Base-by-base conservation (phyloP, 2,113 vertebrate genomes). In the Myrmophylax atrothorax region DNA sequence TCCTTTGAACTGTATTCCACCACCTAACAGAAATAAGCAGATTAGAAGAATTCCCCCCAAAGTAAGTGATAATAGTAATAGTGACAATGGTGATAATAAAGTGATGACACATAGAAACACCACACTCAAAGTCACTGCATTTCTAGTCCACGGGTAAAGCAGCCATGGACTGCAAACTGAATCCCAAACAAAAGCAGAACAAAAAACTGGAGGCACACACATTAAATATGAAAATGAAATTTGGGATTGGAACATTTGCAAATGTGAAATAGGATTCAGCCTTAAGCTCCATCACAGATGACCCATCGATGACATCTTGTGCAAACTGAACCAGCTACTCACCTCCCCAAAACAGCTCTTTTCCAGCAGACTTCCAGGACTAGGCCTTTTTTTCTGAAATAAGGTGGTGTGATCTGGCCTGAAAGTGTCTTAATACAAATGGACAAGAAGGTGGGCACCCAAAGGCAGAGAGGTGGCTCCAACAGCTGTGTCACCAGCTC, bases 271-370 rank as follows among this genome's bases (percentile, higher is more conserved):
- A 85, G 17, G 49, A 42, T 31, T 68, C 67, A 69, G 42, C 46
- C 55, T 49, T 47, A 77, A 50, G 49, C 33, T 70, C 3, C 1
- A 12, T 49, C 67, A 63, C 59, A 77, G 81, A 25, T 49, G 56
- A 89, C n/a, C 63, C 3, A 0, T n/a, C 31, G 73, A 18, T 23
- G n/a, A 44, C 44, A 87, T 38, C 55, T 64, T 87, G 52, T 69
- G 59, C 49, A 85, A 68, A 84, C 6, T 31, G 40, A 55, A 68
- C 53, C 38, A 33, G 56, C 35, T 81, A 67, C 96, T 97, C 95
- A 98, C 98, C 97, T 55, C 98, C 98, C 97, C 96, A 97, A 92
- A 99, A 98, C 1, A 95, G 93, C 82, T 97, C 96, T 95, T 97
- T 98, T 37, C 96, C 91, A 52, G 96, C 95, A 93, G 98, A 98